These are phyloP conservation scores for Sitta europaea DNA, from an alignment of 2,113 vertebrate genomes.

Conservation along the genomic window DNA sequence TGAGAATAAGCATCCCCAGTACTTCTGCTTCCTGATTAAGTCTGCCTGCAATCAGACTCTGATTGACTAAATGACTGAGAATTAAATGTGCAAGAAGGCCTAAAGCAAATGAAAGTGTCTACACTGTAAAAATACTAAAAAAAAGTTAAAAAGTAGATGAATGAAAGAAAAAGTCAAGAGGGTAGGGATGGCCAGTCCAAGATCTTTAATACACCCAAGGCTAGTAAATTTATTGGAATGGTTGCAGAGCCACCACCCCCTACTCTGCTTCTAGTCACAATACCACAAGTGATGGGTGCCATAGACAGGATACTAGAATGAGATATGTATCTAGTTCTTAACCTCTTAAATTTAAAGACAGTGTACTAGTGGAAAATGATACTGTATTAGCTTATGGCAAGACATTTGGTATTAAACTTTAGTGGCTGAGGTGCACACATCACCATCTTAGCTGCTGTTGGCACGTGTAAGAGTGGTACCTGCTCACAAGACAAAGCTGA, in stretches of 20 bases:
- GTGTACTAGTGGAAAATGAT: not conserved
- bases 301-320: not conserved
- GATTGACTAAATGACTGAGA: no score
- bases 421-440: not conserved
- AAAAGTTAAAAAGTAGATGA: not conserved
- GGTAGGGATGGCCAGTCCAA: fast-evolving
- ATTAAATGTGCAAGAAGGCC: not conserved
- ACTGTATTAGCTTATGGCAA: not conserved
- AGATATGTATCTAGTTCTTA: not conserved
- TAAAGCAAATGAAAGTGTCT: not conserved
- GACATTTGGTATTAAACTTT: not conserved
- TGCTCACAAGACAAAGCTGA: not conserved
- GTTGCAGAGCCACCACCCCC: not conserved
- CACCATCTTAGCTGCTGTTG: not conserved
- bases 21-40: not conserved
- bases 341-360: not conserved
- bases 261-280: not conserved
- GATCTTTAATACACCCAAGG: not conserved
- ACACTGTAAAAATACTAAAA: not conserved
- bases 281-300: not conserved
- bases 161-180: not conserved
- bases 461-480: not conserved
- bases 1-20: not conserved
- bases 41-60: not conserved
- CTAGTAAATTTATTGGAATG: not conserved